Conservation (phyloP, 2,113 vertebrate species). For the Melanerpes aurifrons region DNA sequence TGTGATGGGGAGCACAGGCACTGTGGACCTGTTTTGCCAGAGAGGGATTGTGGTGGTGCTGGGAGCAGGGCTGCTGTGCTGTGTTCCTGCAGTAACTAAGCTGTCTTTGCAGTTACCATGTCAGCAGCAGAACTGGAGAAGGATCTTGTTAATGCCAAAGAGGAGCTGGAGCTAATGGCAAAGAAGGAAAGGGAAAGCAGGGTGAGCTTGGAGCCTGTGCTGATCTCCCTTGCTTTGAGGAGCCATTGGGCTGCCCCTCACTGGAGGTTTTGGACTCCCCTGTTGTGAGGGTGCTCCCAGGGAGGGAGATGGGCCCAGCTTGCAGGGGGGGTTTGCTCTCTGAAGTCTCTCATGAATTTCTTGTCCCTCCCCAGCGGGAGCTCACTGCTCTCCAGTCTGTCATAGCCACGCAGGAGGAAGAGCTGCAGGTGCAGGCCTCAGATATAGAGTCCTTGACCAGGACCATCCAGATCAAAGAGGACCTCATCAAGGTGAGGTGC, state of each 20-base stretch:
- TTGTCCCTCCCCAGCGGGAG: slow-evolving; percentile 77
- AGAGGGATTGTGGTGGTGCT: background rate
- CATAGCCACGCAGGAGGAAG: slow-evolving; percentile 75
- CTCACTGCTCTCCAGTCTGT: slow-evolving; percentile 83
- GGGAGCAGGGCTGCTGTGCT: rapidly evolving
- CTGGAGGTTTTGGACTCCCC: background rate
- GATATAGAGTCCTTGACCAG: slow-evolving; percentile 83
- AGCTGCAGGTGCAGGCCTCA: slow-evolving; percentile 79
- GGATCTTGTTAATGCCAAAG: slow-evolving; percentile 79
- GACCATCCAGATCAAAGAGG: slow-evolving; percentile 85
- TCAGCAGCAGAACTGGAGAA: slow-evolving; percentile 73
- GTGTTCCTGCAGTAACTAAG: background rate
- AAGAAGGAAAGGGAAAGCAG: slow-evolving; percentile 86
- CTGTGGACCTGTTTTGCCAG: background rate
- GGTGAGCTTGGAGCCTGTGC: slow-evolving; percentile 66
- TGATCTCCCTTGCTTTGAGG: background rate
- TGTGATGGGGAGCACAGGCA: background rate
- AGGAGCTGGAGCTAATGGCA: slow-evolving; percentile 84
- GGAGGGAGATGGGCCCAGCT: background rate
- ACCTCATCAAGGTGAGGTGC: slow-evolving; percentile 84
- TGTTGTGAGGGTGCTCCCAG: background rate
- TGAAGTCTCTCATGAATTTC: background rate
- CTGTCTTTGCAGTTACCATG: slow-evolving; percentile 50
- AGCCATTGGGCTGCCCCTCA: background rate
- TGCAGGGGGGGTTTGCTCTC: background rate